Evolutionary conservation across 1,140 invertebrate genomes (phyloP), one percentile per base, ranked within the genome.

Genomic region (Drosophila cardini): DNA sequence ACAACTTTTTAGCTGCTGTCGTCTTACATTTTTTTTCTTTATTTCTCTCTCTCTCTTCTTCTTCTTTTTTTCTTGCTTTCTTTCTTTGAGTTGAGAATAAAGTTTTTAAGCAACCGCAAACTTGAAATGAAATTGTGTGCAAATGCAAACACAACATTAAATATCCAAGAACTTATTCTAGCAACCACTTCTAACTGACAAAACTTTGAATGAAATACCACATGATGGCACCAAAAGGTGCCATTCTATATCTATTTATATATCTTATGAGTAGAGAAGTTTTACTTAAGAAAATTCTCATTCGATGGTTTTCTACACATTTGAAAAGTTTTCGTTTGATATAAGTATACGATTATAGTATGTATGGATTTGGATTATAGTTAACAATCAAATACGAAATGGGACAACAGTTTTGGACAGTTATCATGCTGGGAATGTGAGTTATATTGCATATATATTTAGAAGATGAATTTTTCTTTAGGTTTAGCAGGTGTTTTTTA

Each of bases 91-190:
- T 57, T 67, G 45, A 30, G 36, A 46, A 32, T 69, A 76, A 26
- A 26, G 21, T 16, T 76, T 76, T 74, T 43, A 42, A 56, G 58
- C 55, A 64, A 67, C 73, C 76, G 36, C 78, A 86, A 26, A 86
- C 61, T 72, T 78, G 36, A 62, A 68, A 50, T 73, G 77, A 65
- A 78, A 86, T 62, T 85, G 45, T 56, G 75, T 50, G 72, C 71
- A 84, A 55, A 71, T 82, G 75, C 72, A 79, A 64, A 79, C 61
- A 58, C 64, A 72, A 82, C 71, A 81, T 53, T 72, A 60, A 79
- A 73, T 68, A 73, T 73, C 72, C 69, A 64, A 76, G 64, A 79
- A 73, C 63, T 80, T 80, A 11, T 8, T 32, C 13, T n/a, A 26
- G 18, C 45, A 21, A 10, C 45, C 55, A 72, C 60, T 82, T 79